A percentile compares a stretch with the other conserved stretches of the same genome.
Conservation (phyloP, 2,113 vertebrate species). For the Ictalurus furcatus region DNA sequence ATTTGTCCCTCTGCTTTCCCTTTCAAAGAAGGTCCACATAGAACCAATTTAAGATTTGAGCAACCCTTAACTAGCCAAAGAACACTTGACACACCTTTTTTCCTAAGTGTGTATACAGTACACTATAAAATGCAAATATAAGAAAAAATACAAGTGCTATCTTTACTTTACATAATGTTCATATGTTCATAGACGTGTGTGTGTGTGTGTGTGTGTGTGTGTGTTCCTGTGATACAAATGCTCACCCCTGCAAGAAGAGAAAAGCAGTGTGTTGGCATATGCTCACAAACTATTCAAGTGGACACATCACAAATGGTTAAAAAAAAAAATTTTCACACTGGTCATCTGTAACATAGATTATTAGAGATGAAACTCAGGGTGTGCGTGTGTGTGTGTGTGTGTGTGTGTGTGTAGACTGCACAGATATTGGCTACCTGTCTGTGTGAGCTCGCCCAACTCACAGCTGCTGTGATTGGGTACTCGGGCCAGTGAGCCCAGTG, state of each 20-base stretch:
- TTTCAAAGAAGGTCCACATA: not conserved
- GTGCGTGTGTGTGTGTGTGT: not conserved
- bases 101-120: not conserved
- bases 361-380: not conserved
- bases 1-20: not conserved
- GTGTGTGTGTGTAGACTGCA: not conserved
- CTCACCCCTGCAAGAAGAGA: too few species aligned
- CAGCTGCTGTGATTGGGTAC: conserved; percentile 87
- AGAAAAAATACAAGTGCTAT: too few species aligned
- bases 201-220: too few species aligned
- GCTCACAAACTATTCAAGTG: too few species aligned
- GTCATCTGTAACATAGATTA: not conserved
- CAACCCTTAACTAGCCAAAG: not conserved
- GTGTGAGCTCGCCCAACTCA: conserved; percentile 94
- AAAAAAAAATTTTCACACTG: not conserved
- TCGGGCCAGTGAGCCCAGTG: conserved; percentile 83
- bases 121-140: not conserved
- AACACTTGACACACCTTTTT: not conserved
- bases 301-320: too few species aligned
- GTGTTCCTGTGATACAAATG: too few species aligned
- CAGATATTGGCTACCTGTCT: conserved; percentile 80
- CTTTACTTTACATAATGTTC: too few species aligned
- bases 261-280: too few species aligned
- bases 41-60: not conserved
- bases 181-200: too few species aligned